Base-by-base conservation (phyloP, 2,888 invertebrate genomes). In the Trachelus iudaicus region DNA sequence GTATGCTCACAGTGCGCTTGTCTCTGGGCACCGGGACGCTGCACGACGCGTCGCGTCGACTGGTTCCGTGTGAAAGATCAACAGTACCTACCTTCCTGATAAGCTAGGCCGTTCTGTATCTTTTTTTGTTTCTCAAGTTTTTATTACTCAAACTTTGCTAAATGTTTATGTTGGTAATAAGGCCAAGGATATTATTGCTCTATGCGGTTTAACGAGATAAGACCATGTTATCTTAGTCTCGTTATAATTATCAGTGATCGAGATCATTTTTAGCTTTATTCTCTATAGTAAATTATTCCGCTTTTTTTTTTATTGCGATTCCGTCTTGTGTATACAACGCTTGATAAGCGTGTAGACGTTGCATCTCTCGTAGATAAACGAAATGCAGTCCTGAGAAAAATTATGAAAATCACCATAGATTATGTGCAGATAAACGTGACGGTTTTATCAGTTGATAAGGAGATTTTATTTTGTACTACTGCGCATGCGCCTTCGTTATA, bases 31-130 rank as follows among this genome's bases (percentile, higher is more conserved):
- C 6, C 40, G 15, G 40, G 40, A 40, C 15, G 40, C 40, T 40
- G 40, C 4, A 31, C 23, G 13, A 34, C 31, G 31, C 13, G 31
- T 40, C 75, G 69, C 73, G 75, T 37, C 31, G 73, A 69, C 69
- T 68, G 77, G 74, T 76, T 69, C 37, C 74, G 76, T 76, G 77
- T 79, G 79, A 78, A 82, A 82, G 81, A 81, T 81, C 82, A 82
- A 82, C 82, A 80, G 73, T 75, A 78, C 77, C 40, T 23, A 23
- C 40, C 75, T 78, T 77, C 69, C 77, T 80, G 82, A 82, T 81
- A 81, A 82, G 79, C 73, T 75, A 77, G 74, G 31, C 33, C 71
- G 71, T 15, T 23, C 40, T 23, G 9, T 56, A 15, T 40, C 15
- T 56, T 56, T 23, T 23, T 56, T 23, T 56, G 2, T 56, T 56